Evolutionary conservation across 2,113 vertebrate genomes (phyloP).

Genomic region (Dasypus novemcinctus): DNA sequence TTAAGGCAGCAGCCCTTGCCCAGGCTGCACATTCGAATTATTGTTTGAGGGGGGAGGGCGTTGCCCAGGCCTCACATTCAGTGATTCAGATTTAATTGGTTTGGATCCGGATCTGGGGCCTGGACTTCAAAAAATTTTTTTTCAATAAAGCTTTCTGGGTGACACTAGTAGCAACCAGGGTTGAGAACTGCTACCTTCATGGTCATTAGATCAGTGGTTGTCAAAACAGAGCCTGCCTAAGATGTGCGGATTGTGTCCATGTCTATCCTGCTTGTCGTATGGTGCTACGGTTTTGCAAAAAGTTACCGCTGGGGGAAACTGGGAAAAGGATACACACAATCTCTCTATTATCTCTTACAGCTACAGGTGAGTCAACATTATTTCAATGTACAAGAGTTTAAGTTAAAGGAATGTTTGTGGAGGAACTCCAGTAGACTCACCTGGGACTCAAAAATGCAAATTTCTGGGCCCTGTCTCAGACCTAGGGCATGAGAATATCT

Average conservation of each 20-base stretch:
- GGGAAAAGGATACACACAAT: neutral
- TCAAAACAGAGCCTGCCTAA: neutral
- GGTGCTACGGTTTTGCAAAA: neutral
- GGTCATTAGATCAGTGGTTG: slow-evolving; percentile 1
- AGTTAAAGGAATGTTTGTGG: neutral
- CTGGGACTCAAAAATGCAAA: neutral
- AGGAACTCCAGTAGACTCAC: neutral
- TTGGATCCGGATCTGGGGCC: neutral
- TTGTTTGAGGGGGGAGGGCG: neutral
- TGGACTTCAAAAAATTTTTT: neutral
- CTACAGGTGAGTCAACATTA: neutral
- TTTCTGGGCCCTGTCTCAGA: neutral
- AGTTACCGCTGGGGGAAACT: neutral
- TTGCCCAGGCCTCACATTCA: neutral
- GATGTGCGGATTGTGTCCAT: neutral
- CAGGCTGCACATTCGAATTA: neutral
- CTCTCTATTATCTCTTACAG: neutral
- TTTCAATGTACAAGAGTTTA: slow-evolving; percentile 11
- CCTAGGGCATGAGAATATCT: neutral
- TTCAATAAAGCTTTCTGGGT: neutral
- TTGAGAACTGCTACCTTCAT: neutral
- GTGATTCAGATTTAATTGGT: neutral
- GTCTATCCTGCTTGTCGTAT: neutral
- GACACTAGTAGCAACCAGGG: neutral
- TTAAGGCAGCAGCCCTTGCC: neutral